These are phyloP conservation scores for Micropterix aruncella DNA, from an alignment of 2,888 invertebrate species.

Conservation along the genomic window DNA sequence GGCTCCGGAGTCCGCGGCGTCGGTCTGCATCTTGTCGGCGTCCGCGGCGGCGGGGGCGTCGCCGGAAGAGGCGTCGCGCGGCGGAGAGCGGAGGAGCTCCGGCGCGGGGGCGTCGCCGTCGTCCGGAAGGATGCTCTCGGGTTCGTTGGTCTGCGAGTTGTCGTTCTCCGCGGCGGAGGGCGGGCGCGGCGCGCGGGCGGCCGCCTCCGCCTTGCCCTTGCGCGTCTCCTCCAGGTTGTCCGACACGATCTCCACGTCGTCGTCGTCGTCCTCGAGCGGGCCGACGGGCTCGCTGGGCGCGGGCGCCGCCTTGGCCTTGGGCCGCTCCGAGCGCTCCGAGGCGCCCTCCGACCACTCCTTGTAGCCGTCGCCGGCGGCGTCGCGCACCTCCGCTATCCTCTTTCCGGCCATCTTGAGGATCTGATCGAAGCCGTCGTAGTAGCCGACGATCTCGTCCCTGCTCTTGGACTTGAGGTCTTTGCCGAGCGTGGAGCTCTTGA, in stretches of 20 bases:
- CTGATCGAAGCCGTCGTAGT: constrained; percentile 40
- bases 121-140: background rate
- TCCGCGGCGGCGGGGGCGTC: no score
- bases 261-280: constrained; percentile 30
- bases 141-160: background rate
- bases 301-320: constrained; percentile 16
- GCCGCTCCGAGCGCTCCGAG: constrained; percentile 21
- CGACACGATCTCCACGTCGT: constrained; percentile 30
- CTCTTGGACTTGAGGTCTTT: constrained; percentile 30
- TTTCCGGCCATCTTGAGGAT: constrained; percentile 36
- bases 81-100: no score
- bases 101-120: background rate
- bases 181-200: constrained; percentile 7
- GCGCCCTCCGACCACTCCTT: constrained; percentile 29
- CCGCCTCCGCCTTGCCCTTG: constrained; percentile 3
- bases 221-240: constrained; percentile 5
- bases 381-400: constrained; percentile 37
- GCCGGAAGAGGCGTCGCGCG: no score
- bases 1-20: background rate
- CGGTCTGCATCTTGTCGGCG: no score
- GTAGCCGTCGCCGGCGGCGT: constrained; percentile 38
- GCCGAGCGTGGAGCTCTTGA: constrained; percentile 33
- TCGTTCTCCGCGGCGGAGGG: constrained; percentile 3
- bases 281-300: no score
- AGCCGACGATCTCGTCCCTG: constrained; percentile 32